phyloP scores from a whole-genome alignment of 2,113 vertebrate species.

The Oostethus manadensis region DNA sequence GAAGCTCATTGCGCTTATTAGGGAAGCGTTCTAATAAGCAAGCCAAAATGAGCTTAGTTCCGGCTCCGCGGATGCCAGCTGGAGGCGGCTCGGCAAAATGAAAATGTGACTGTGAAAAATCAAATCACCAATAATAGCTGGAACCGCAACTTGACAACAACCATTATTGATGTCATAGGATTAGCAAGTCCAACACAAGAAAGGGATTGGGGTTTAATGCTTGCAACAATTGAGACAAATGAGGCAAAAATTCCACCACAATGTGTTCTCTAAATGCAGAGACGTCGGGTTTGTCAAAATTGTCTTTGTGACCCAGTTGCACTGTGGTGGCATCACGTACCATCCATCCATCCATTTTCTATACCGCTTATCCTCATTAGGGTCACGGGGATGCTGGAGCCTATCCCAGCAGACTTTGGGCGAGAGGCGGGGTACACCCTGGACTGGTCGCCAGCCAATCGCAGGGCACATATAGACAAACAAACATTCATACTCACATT shows the following conservation, averaged over 20 bases:
- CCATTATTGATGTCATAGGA: conserved; percentile 7
- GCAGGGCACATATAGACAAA: no score
- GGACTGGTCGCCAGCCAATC: no score
- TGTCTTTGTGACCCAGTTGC: neutral
- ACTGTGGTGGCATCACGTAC: neutral
- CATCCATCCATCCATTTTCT: no score
- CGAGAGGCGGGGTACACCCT: no score
- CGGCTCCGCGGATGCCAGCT: conserved; percentile 22
- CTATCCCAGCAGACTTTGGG: no score
- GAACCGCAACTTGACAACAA: neutral
- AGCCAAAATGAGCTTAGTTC: conserved; percentile 25
- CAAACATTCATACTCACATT: no score
- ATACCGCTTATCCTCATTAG: no score
- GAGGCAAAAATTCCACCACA: neutral
- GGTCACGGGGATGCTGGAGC: no score
- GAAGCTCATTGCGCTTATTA: conserved; percentile 40
- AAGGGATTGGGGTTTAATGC: neutral
- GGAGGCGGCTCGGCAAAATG: conserved; percentile 25
- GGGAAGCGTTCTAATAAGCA: conserved; percentile 42
- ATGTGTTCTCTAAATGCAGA: neutral
- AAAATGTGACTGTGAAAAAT: conserved; percentile 41
- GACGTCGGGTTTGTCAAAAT: neutral
- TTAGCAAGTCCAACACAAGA: neutral
- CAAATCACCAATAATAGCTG: conserved; percentile 24
- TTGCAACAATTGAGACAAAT: neutral